Base-by-base conservation (phyloP, 2,113 vertebrate genomes). In the Condylura cristata region DNA sequence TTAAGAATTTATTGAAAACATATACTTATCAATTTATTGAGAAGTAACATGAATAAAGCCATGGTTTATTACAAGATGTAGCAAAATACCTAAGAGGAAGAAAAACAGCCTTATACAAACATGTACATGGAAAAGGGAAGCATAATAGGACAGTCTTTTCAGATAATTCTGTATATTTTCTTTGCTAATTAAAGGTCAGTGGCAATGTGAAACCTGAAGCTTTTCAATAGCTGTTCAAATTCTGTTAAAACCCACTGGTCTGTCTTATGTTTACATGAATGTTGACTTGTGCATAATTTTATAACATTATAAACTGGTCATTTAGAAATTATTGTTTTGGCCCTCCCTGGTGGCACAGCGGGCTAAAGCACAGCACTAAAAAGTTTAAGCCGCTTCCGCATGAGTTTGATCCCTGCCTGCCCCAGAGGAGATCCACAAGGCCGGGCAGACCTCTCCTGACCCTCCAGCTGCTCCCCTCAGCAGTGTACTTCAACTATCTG, bases 311-410 rank as follows among this genome's bases (percentile, higher is more conserved):
- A 75, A 48, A 53, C n/a, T 89, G 48, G n/a, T 60, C 68, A 82
- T 78, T 34, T 93, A 58, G 22, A 51, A 93, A 97, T 86, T 76
- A 68, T 26, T 61, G 17, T 37, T 89, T 93, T 14, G n/a, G n/a
- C n/a, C n/a, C n/a, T n/a, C n/a, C n/a, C n/a, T n/a, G n/a, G n/a
- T n/a, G n/a, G n/a, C n/a, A n/a, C n/a, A n/a, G n/a, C n/a, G n/a
- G n/a, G n/a, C n/a, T n/a, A n/a, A n/a, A n/a, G n/a, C n/a, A n/a
- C n/a, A n/a, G n/a, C n/a, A n/a, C n/a, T n/a, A n/a, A n/a, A n/a
- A n/a, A n/a, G n/a, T n/a, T n/a, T n/a, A n/a, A n/a, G n/a, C n/a
- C n/a, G n/a, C n/a, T n/a, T n/a, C n/a, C n/a, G n/a, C n/a, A n/a
- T n/a, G n/a, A n/a, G n/a, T n/a, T n/a, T n/a, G n/a, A n/a, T n/a